A percentile compares a stretch with the other conserved stretches of the same genome.
These are phyloP conservation scores for Cichlasoma orientale DNA, from an alignment of 2,797 vertebrate genomes.

Conservation along the genomic window DNA sequence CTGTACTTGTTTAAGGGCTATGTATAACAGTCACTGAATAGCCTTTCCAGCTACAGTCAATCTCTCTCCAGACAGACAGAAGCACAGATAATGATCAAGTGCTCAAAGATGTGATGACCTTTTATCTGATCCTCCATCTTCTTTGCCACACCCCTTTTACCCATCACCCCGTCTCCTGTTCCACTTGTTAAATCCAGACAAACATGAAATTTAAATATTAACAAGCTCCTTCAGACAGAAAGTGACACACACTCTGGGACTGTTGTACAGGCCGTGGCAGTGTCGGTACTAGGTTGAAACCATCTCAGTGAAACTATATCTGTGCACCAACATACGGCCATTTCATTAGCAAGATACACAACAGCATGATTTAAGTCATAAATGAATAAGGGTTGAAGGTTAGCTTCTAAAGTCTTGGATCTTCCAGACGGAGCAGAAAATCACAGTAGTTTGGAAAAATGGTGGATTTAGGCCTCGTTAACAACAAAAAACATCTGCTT, in stretches of 20 bases:
- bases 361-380: background rate
- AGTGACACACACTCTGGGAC: slow-evolving; percentile 56
- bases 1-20: background rate
- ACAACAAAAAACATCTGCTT: slow-evolving; percentile 14
- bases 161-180: slow-evolving; percentile 5
- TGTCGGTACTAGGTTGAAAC: background rate
- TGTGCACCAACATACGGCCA: background rate
- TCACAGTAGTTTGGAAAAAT: background rate
- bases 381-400: background rate
- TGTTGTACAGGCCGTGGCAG: slow-evolving; percentile 19
- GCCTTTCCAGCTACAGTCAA: background rate
- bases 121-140: background rate
- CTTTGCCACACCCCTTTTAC: background rate
- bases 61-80: background rate
- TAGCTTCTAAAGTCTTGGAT: background rate
- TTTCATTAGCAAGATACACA: slow-evolving; percentile 8
- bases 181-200: slow-evolving; percentile 48
- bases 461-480: background rate
- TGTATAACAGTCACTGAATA: background rate
- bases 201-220: slow-evolving; percentile 76
- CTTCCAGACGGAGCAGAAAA: background rate
- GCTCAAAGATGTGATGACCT: background rate
- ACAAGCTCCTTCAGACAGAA: slow-evolving; percentile 53
- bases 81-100: slow-evolving; percentile 7
- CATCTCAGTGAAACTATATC: slow-evolving; percentile 18